phyloP scores from a whole-genome alignment of 1,140 invertebrate genomes.

The Microplitis mediator region DNA sequence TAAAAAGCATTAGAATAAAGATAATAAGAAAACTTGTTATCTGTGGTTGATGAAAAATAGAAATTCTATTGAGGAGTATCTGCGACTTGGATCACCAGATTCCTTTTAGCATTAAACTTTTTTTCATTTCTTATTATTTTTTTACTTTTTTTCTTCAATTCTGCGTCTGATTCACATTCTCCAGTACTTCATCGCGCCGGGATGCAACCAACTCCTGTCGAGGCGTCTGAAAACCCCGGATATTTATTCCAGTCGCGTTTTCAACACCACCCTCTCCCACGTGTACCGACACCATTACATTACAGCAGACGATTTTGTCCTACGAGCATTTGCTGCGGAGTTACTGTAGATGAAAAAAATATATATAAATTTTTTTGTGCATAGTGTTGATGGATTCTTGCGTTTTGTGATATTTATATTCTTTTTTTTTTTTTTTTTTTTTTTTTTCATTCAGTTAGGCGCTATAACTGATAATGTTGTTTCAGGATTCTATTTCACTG shows the following conservation, averaged over 20 bases:
- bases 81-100: background rate
- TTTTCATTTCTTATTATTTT: background rate
- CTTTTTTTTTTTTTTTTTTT: background rate
- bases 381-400: background rate
- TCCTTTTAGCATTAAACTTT: background rate
- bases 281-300: background rate
- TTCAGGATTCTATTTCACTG: constrained; percentile 7
- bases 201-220: background rate
- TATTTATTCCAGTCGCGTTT: constrained; percentile 17
- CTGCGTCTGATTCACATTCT: background rate
- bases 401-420: background rate
- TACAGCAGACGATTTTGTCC: too few species aligned
- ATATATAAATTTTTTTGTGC: background rate
- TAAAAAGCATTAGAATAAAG: background rate
- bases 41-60: constrained; percentile 9
- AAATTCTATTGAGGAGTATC: background rate
- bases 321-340: background rate
- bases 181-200: background rate
- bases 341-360: background rate
- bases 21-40: constrained; percentile 1
- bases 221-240: background rate
- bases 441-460: constrained; percentile 6
- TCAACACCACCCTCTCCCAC: background rate
- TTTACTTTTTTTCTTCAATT: background rate
- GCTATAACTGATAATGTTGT: constrained; percentile 15